phyloP scores from a whole-genome alignment of 30 jellyfish, hydroid and myxozoan species.

The Aurelia coerulea region DNA sequence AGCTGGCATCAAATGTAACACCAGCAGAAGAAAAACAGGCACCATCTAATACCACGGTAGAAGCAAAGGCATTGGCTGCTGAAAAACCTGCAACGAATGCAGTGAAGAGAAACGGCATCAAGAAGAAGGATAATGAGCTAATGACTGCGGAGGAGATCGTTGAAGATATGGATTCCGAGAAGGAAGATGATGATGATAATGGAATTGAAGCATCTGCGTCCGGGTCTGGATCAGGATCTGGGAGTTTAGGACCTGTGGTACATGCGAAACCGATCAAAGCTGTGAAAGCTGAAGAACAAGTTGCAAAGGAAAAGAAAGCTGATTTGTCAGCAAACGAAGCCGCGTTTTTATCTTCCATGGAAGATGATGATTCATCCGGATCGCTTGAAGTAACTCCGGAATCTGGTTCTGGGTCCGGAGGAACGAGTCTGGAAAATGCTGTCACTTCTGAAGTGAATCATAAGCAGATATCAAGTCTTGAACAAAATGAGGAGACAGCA shows the following conservation, averaged over 20 bases:
- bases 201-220: slow-evolving; percentile 65
- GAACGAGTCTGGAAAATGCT: slow-evolving; percentile 41
- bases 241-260: slow-evolving; percentile 12
- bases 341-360: slow-evolving; percentile 72
- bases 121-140: slow-evolving; percentile 51
- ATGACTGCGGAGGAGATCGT: slow-evolving; percentile 76
- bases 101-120: slow-evolving; percentile 41
- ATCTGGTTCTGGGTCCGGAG: slow-evolving; percentile 85
- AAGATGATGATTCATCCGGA: slow-evolving; percentile 57
- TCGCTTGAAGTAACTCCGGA: slow-evolving; percentile 62
- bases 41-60: neutral
- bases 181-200: slow-evolving; percentile 56
- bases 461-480: slow-evolving; percentile 25
- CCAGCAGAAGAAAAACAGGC: neutral
- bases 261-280: slow-evolving; percentile 1
- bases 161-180: slow-evolving; percentile 75
- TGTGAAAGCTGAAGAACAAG: slow-evolving; percentile 1
- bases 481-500: slow-evolving; percentile 1
- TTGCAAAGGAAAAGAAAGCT: slow-evolving; percentile 32
- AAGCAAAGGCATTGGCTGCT: slow-evolving; percentile 8
- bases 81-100: slow-evolving; percentile 13
- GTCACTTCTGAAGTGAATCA: slow-evolving; percentile 52
- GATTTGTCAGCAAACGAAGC: slow-evolving; percentile 77
- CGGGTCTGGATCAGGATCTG: slow-evolving; percentile 85
- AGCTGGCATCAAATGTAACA: neutral